phyloP scores from a whole-genome alignment of 2,113 vertebrate genomes.

The Cyprinodon tularosa region DNA sequence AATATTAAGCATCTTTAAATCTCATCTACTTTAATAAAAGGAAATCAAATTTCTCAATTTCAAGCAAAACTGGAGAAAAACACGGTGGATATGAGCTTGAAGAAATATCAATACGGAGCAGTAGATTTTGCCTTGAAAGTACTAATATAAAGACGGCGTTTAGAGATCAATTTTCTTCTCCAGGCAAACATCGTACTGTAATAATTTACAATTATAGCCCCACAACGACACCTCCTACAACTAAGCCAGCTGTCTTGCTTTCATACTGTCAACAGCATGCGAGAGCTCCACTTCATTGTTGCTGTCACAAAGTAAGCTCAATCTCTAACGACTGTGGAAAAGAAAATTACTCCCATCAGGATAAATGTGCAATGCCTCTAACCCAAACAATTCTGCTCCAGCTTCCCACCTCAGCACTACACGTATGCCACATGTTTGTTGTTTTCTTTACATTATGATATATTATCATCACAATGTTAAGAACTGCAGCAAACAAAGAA shows the following conservation, averaged over 20 bases:
- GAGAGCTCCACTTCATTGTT: constrained; percentile 62
- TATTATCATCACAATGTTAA: not conserved
- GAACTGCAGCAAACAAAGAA: not conserved
- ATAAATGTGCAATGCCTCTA: constrained; percentile 60
- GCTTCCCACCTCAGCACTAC: constrained; percentile 19
- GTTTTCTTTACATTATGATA: constrained; percentile 24
- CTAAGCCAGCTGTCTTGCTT: constrained; percentile 49
- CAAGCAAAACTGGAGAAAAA: not conserved
- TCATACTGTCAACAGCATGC: constrained; percentile 45
- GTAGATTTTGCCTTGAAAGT: constrained; percentile 2
- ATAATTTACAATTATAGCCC: constrained; percentile 55
- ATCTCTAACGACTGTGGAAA: constrained; percentile 56
- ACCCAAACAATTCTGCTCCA: constrained; percentile 44
- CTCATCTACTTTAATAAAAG: constrained; percentile 16
- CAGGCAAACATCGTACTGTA: constrained; percentile 46
- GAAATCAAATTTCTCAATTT: constrained; percentile 20
- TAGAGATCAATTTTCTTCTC: constrained; percentile 53
- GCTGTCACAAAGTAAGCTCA: constrained; percentile 57
- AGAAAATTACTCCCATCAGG: constrained; percentile 59
- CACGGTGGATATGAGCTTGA: constrained; percentile 1
- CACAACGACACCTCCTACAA: constrained; percentile 41
- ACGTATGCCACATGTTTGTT: constrained; percentile 38
- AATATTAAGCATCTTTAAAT: constrained; percentile 7
- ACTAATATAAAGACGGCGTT: constrained; percentile 50
- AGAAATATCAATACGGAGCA: constrained; percentile 30